phyloP scores from a whole-genome alignment of 2,113 vertebrate species.

The Grallaria varia region DNA sequence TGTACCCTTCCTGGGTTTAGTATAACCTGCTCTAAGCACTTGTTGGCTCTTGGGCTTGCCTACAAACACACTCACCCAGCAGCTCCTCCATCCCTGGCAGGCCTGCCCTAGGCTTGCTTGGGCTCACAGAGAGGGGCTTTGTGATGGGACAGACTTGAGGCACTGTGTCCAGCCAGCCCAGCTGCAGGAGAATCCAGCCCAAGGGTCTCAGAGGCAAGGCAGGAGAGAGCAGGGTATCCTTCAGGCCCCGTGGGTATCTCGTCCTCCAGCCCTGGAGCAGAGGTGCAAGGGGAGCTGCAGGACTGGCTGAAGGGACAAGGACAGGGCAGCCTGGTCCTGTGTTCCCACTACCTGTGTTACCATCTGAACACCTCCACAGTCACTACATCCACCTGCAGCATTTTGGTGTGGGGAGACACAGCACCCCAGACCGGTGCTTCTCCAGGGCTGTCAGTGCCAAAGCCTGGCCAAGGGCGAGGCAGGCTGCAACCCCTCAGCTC shows the following conservation, averaged over 20 bases:
- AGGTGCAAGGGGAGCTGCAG: background rate
- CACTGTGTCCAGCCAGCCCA: background rate
- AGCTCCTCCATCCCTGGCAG: background rate
- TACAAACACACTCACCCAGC: background rate
- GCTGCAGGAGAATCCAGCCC: background rate
- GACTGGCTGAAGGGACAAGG: background rate
- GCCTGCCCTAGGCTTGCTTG: background rate
- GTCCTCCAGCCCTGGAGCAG: background rate
- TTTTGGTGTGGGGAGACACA: background rate
- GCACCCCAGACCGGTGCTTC: accelerated
- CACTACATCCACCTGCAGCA: background rate
- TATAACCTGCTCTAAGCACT: background rate
- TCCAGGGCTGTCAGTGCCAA: background rate
- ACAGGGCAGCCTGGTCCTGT: background rate
- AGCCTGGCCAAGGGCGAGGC: background rate
- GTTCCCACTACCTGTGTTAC: accelerated
- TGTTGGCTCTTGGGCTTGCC: background rate
- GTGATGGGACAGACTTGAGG: background rate
- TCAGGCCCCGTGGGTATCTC: background rate
- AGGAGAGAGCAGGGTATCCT: background rate
- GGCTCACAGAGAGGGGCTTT: background rate
- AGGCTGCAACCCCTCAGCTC: background rate
- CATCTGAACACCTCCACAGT: background rate
- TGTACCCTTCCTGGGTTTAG: background rate
- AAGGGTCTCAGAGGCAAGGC: background rate